These are phyloP conservation scores for Yoshiicerus persimilis DNA, from an alignment of 1,140 invertebrate species.

Conservation along the genomic window DNA sequence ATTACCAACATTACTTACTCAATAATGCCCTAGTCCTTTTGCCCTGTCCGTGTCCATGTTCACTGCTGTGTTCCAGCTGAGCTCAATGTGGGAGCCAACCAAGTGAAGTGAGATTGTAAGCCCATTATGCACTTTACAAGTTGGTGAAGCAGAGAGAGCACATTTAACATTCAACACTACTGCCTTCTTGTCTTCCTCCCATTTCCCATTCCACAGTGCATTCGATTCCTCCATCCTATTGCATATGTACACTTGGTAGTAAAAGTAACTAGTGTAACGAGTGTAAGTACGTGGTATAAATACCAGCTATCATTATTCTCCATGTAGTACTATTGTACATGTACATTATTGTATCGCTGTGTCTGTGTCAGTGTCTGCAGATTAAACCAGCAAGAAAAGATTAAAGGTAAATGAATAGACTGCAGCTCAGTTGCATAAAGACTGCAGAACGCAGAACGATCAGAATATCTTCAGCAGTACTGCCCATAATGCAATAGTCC, in stretches of 20 bases:
- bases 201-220: background rate
- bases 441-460: background rate
- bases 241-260: background rate
- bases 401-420: background rate
- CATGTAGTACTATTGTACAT: background rate
- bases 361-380: background rate
- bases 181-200: background rate
- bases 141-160: constrained; percentile 11
- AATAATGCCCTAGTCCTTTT: constrained; percentile 20
- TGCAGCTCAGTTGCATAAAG: background rate
- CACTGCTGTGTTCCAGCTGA: background rate
- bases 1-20: constrained; percentile 18
- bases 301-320: background rate
- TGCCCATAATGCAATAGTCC: background rate
- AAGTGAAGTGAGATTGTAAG: background rate
- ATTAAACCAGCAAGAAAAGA: background rate
- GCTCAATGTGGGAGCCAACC: background rate
- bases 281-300: background rate
- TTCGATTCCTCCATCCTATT: background rate
- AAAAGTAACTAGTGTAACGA: background rate
- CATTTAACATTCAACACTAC: constrained; percentile 6
- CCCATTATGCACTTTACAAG: constrained; percentile 19
- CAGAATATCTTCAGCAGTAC: background rate
- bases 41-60: constrained; percentile 10
- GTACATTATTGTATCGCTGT: background rate